These are phyloP conservation scores for Periplaneta americana DNA, from an alignment of 1,140 invertebrate genomes.

Conservation along the genomic window DNA sequence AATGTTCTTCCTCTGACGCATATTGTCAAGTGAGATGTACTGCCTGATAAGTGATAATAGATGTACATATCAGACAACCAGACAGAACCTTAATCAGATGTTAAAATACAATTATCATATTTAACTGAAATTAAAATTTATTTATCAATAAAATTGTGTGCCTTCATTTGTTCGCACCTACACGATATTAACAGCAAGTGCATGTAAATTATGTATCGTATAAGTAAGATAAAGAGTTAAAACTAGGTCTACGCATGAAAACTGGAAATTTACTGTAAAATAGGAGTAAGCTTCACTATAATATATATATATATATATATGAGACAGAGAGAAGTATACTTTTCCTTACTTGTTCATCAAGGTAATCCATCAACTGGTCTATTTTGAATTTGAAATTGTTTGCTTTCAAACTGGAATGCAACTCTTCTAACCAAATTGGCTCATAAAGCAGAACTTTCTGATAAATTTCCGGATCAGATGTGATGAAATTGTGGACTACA, in stretches of 20 bases:
- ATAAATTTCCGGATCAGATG: conserved; percentile 33
- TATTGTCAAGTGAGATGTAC: no score
- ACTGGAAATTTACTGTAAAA: no score
- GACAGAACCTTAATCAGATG: background rate
- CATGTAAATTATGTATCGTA: no score
- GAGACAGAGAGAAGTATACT: background rate
- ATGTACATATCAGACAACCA: background rate
- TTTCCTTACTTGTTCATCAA: conserved; percentile 41
- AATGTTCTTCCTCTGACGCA: no score
- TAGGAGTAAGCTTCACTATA: background rate
- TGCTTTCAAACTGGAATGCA: conserved; percentile 34
- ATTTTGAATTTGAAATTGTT: conserved; percentile 38
- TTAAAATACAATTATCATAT: background rate
- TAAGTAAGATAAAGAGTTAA: no score
- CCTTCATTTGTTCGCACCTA: no score
- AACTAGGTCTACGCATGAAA: no score
- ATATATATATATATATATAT: background rate
- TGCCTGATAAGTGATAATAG: no score
- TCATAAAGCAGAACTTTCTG: conserved; percentile 41
- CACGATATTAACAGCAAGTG: no score
- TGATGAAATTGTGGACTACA: conserved; percentile 31
- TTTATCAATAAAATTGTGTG: no score
- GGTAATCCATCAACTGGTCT: conserved; percentile 36
- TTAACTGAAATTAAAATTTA: no score
- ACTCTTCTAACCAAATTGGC: conserved; percentile 38